Base-by-base conservation (phyloP, 2,888 invertebrate genomes). In the Glyphotaelius pellucidus region DNA sequence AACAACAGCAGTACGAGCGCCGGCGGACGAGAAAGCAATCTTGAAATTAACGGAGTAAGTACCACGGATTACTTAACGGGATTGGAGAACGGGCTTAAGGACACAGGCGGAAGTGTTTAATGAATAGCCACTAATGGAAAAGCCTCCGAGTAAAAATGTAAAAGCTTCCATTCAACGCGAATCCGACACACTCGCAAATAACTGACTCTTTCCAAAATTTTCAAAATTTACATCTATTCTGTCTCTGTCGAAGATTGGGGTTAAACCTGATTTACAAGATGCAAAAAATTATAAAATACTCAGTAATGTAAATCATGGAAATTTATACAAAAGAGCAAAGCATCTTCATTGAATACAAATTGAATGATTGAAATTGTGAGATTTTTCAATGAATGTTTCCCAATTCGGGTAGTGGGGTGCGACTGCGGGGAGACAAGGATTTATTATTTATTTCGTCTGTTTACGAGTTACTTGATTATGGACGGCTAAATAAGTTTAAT, bases 31-130 rank as follows among this genome's bases (percentile, higher is more conserved):
- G 92, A 92, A 93, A 93, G 92, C 93, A 93, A 93, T 93, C 93
- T 93, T 92, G 92, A 93, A 93, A 93, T 93, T 92, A 93, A 92
- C 91, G 90, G 90, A 92, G 89, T 88, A 91, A 35, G 91, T 88
- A 91, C 91, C 86, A 89, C 91, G 91, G 93, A 93, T 93, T 93
- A 93, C 93, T 93, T 93, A 93, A 93, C 93, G 91, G 92, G 93
- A 93, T 93, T 93, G 93, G 92, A 93, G 92, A 83, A 90, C 92
- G 90, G 80, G 90, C 90, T 84, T 87, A 87, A 91, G 84, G 87
- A 84, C 90, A 67, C 90, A 42, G 88, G 25, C 79, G 31, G 35
- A 12, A 35, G 88, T 79, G 88, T 79, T 89, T 89, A 89, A 67
- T 80, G 88, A 89, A 89, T 35, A 89, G 80, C 88, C 25, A 32